Evolutionary conservation across 2,113 vertebrate species (phyloP), one percentile per base, ranked within the genome.

Genomic region (Podarcis muralis): DNA sequence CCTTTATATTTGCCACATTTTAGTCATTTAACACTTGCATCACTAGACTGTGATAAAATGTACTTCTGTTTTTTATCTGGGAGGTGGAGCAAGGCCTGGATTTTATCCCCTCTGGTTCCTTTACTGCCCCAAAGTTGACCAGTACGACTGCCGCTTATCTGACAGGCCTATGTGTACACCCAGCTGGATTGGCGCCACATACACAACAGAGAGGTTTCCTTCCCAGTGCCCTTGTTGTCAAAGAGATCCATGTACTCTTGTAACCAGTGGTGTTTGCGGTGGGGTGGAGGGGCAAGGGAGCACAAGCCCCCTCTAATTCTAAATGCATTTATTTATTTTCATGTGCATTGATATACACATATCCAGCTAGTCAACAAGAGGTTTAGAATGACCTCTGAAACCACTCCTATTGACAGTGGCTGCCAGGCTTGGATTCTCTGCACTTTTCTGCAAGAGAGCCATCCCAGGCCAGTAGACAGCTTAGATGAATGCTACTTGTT

Each of bases 1-100:
- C 89, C 86, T 83, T 85, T 92, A 90, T 76, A 93, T 94, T 91
- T 92, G 90, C 84, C 93, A 93, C 83, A 93, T 92, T 94, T 92
- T 88, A 37, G 83, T 93, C 88, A 87, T 85, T 90, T 93, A 86
- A 69, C 83, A 83, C n/a, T 72, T 5, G 0, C 88, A 37, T 85
- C 84, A 71, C n/a, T 8, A 90, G 84, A 81, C 88, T 94, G 77
- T 86, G 82, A 81, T 91, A 85, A 35, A 88, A 90, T 71, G 75
- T 87, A n/a, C 40, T 89, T 57, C 68, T 85, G 57, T 59, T 83
- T 83, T 90, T 53, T 1, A 69, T 88, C 8, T 40, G 83, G 90
- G 91, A 91, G 86, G 85, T 80, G 71, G 66, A 43, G 40, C 7
- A 37, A n/a, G 66, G 20, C 11, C 25, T 57, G 27, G n/a, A 57